phyloP scores from a whole-genome alignment of 2,888 invertebrate genomes.

The Drosophila villosipedis region DNA sequence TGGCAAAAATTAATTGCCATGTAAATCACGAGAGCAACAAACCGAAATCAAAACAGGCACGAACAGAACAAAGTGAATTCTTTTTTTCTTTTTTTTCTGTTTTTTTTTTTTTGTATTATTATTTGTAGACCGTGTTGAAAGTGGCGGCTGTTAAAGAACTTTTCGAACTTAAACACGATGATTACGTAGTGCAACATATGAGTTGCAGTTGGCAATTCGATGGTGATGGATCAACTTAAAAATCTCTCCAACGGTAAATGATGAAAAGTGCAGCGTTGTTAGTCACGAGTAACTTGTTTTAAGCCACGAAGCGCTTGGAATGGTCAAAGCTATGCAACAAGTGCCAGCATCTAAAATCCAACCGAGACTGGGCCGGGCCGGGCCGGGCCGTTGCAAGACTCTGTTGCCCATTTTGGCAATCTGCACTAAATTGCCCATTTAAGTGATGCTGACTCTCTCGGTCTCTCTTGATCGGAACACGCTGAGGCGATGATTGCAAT shows the following conservation, averaged over 20 bases:
- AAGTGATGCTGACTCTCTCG: conserved; percentile 11
- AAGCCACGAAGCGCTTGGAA: conserved; percentile 54
- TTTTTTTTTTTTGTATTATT: not conserved
- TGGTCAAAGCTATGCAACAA: conserved; percentile 73
- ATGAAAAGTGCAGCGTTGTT: conserved; percentile 60
- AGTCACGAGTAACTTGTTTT: conserved; percentile 55
- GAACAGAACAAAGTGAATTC: conserved; percentile 61
- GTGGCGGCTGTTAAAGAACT: conserved; percentile 17
- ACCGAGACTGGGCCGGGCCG: conserved; percentile 44
- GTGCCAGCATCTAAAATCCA: conserved; percentile 32
- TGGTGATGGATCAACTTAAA: conserved; percentile 2
- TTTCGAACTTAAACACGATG: conserved; percentile 36
- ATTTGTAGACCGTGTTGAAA: conserved; percentile 54
- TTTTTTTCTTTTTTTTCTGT: not conserved
- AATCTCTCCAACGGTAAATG: conserved; percentile 56
- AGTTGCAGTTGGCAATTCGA: conserved; percentile 15
- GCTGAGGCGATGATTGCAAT: conserved; percentile 63
- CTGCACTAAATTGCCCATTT: conserved; percentile 31
- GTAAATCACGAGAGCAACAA: conserved; percentile 50
- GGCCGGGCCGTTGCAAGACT: conserved; percentile 54
- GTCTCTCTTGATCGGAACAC: conserved; percentile 9
- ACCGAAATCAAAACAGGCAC: conserved; percentile 41
- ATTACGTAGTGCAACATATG: conserved; percentile 23
- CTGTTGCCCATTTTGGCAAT: conserved; percentile 73
- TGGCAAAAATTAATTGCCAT: conserved; percentile 72